These are phyloP conservation scores for Plestiodon gilberti DNA, from an alignment of 2,113 vertebrate species.

Conservation along the genomic window DNA sequence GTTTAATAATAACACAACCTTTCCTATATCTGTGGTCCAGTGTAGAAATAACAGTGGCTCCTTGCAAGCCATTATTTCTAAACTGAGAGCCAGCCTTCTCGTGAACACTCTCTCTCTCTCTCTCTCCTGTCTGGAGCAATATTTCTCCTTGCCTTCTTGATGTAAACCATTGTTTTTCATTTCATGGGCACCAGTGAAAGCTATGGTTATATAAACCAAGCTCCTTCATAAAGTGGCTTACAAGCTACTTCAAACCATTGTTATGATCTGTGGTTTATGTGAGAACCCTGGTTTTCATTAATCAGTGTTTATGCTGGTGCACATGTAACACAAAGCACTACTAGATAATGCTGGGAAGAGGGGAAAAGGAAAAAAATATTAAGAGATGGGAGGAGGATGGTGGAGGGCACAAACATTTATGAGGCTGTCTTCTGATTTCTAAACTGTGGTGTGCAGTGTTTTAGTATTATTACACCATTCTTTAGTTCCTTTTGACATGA, in stretches of 20 bases:
- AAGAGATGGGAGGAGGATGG: neutral
- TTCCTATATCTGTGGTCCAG: neutral
- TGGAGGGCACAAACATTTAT: neutral
- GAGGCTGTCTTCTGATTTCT: neutral
- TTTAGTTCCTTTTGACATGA: neutral
- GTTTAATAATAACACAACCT: conserved; percentile 10
- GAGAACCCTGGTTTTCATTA: neutral
- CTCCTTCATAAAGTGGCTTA: neutral
- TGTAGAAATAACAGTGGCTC: neutral
- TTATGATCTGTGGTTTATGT: neutral
- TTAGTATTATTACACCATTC: neutral
- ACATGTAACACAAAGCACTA: neutral
- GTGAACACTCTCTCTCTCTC: neutral
- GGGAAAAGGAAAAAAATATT: neutral
- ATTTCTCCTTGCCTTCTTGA: neutral
- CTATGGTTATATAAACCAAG: neutral
- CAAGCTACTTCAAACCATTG: neutral
- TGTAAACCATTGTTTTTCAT: neutral
- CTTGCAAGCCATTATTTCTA: neutral
- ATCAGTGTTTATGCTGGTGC: neutral
- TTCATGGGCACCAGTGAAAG: neutral
- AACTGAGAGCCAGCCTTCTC: neutral
- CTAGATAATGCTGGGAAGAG: neutral
- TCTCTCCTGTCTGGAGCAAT: neutral
- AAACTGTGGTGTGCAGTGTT: neutral